Base-by-base conservation (phyloP, 2,888 invertebrate species). In the Lochmaea crataegi region DNA sequence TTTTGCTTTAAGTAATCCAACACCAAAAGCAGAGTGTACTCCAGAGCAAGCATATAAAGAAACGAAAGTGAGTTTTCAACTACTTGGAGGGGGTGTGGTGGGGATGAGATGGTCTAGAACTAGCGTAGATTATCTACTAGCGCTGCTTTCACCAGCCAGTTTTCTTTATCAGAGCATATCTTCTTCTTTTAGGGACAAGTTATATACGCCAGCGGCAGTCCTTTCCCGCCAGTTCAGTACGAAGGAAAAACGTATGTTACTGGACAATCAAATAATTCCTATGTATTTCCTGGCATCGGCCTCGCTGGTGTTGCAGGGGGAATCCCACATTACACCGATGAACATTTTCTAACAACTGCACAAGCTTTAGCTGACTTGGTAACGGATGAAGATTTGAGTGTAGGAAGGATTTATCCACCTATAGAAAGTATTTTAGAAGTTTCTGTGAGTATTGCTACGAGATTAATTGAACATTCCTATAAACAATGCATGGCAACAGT, bases 1-100 rank as follows among this genome's bases (percentile, higher is more conserved):
- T 81, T 99, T 99, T 87, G 99, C 99, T 14, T 91, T 99, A 63
- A 98, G 98, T 85, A 99, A 99, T 90, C 99, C 99, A 69, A 99
- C 99, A 69, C 92, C 92, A 87, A 98, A 97, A 89, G 97, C 99
- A 0, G 99, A 99, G 88, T 99, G 99, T 86, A 99, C 99, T 18
- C 99, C 99, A 16, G 96, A 97, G 86, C 91, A 96, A 82, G 98
- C 98, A 4, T 99, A 98, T 87, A 90, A 87, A 57, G 87, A 93
- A 83, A 97, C 98, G 0, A 91, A 96, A 76, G 96, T 96, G 83
- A 87, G 88, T 65, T 38, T 53, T 51, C 7, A n/a, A n/a, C 5
- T 16, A 45, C 14, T 45, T 45, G 7, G 7, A 38, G 7, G 32
- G 1, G 6, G 1, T 7, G 0, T 38, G 32, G 32, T 38, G 9